Evolutionary conservation across 2,888 invertebrate species (phyloP), one percentile per base, ranked within the genome.

Genomic region (Clistopyga incitator): DNA sequence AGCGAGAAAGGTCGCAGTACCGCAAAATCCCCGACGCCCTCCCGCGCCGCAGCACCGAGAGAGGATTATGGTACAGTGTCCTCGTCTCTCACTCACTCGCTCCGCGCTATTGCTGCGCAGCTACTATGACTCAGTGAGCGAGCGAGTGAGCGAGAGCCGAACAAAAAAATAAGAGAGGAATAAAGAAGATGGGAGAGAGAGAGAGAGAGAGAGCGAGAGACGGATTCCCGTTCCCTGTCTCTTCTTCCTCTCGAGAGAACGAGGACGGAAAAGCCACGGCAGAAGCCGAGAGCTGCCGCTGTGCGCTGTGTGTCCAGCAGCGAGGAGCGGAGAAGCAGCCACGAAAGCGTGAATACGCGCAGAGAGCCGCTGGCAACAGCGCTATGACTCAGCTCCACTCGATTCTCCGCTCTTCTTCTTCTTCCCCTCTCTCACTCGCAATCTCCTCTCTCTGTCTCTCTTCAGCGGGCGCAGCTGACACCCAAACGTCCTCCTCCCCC

Each of bases 311-410:
- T 34, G 52, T 54, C n/a, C 45, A 29, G 74, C 59, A 45, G 34
- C 61, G n/a, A n/a, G n/a, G n/a, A 34, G 74, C 4, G 10, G 64
- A 80, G 84, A 76, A n/a, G n/a, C n/a, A n/a, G 78, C 82, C 85
- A 83, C 79, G 85, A 84, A 78, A 87, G 86, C 86, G 87, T 86
- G 82, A 86, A 86, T 82, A 82, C 78, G 79, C 81, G 84, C 81
- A 81, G 81, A 81, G 81, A 88, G 89, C 92, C 90, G 89, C 84
- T 92, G 92, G 92, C 93, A 93, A 93, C 92, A 91, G 86, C 88
- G 92, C 90, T 92, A 92, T 93, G 93, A 92, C 90, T 93, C 93
- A 92, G 92, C 92, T 91, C 90, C 86, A 87, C 90, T 89, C 88
- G 88, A 88, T 90, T 86, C 90, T 76, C 77, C 61, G 67, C 81